Conservation (phyloP, 2,113 vertebrate genomes). For the Synodontis membranacea region DNA sequence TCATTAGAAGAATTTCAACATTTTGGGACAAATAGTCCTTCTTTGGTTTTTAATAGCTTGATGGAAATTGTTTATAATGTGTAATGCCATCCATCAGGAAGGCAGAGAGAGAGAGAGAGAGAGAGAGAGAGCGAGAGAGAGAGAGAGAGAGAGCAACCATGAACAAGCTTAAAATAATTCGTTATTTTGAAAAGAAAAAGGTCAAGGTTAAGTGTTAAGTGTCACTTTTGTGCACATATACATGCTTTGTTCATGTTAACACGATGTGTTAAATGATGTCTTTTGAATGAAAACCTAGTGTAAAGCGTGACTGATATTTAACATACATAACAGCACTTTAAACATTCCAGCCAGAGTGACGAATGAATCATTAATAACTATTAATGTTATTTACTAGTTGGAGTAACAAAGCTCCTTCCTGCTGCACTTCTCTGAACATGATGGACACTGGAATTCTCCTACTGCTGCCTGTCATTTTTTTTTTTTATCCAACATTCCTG, state of each 20-base stretch:
- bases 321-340: not conserved
- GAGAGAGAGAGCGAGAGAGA: too few species aligned
- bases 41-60: not conserved
- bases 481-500: constrained; percentile 60
- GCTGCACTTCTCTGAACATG: not conserved
- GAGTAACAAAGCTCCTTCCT: not conserved
- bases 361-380: not conserved
- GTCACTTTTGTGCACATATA: too few species aligned
- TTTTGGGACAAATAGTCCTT: not conserved
- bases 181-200: not conserved
- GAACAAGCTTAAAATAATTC: not conserved
- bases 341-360: not conserved
- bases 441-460: not conserved
- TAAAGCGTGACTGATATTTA: not conserved
- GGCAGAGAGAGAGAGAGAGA: too few species aligned
- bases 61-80: not conserved
- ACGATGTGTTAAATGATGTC: not conserved
- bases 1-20: not conserved
- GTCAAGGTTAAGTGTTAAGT: too few species aligned
- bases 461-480: not conserved
- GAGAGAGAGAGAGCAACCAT: not conserved
- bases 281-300: not conserved
- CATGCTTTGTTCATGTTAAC: not conserved
- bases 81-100: not conserved
- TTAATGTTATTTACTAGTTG: not conserved